Evolutionary conservation across 2,113 vertebrate genomes (phyloP), one percentile per base, ranked within the genome.

Genomic region (Thryonomys swinderianus): DNA sequence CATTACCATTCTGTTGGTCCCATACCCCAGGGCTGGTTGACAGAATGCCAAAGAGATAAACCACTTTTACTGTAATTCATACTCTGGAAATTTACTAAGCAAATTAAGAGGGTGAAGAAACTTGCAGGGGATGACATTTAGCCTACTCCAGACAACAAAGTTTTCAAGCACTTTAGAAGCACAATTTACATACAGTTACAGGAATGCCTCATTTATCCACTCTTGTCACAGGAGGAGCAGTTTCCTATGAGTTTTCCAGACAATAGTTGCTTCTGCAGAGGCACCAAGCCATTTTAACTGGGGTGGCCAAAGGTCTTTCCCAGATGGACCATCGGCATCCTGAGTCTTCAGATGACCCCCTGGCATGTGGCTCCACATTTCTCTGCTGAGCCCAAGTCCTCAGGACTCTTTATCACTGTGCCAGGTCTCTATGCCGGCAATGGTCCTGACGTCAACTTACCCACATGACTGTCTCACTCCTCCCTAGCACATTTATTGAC

Each of bases 101-200:
- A 97, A 97, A 97, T 97, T 97, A 97, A 97, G 96, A 97, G 97
- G 96, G 91, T 86, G 91, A 97, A 96, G 97, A 96, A 96, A 96
- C 94, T 97, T 85, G 40, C 74, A 91, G 82, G 94, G 92, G 95
- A 93, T 97, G 97, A 97, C 97, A 94, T 95, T 96, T 94, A 97
- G 93, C 80, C 92, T 76, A n/a, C 86, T 96, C 64, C 48, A 96
- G 93, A 87, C 95, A 97, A 96, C 97, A 96, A 96, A 96, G 92
- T 97, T 97, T 95, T 92, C 94, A 80, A 96, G 97, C 96, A 96
- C 95, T 97, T 96, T 97, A 93, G 96, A 96, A 76, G 91, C 67
- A 10, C 16, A 10, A 97, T 97, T 97, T 97, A 45, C 97, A 97
- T 97, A 94, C 97, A 96, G 91, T 97, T 97, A 97, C 97, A 97